A percentile compares a stretch with the other conserved stretches of the same genome.
Conservation (phyloP, 2,797 vertebrate species). For the Odontamblyopus lacepedii region DNA sequence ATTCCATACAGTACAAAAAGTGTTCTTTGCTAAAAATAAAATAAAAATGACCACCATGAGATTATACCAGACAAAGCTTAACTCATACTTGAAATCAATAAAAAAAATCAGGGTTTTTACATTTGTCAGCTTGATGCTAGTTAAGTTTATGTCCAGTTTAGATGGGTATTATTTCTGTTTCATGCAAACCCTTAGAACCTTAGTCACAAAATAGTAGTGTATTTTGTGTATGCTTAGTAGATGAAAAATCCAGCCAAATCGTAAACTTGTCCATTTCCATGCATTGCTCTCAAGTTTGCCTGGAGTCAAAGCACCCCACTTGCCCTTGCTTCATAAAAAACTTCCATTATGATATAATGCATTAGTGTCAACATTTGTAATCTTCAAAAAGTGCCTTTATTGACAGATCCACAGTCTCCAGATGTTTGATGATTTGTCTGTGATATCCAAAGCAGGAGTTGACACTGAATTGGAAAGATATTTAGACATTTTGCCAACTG, state of each 20-base stretch:
- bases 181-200: background rate
- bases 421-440: slow-evolving; percentile 53
- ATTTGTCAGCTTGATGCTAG: background rate
- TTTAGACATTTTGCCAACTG: slow-evolving; percentile 30
- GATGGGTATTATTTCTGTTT: slow-evolving; percentile 4
- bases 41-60: background rate
- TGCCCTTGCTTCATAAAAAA: slow-evolving; percentile 1
- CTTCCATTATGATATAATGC: slow-evolving; percentile 13
- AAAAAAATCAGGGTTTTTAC: no score
- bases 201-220: background rate
- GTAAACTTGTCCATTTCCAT: background rate
- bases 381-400: slow-evolving; percentile 31
- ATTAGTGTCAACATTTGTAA: slow-evolving; percentile 11
- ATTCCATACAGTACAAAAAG: background rate
- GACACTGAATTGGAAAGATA: slow-evolving; percentile 32
- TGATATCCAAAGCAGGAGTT: slow-evolving; percentile 44
- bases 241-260: background rate
- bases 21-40: background rate
- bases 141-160: background rate
- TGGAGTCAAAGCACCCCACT: background rate
- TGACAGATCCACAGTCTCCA: slow-evolving; percentile 58
- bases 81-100: background rate
- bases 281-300: background rate
- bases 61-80: background rate
- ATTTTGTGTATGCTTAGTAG: background rate